These are phyloP conservation scores for Montipora capricornis DNA, from an alignment of 64 coral and sea anemone species.

Conservation along the genomic window DNA sequence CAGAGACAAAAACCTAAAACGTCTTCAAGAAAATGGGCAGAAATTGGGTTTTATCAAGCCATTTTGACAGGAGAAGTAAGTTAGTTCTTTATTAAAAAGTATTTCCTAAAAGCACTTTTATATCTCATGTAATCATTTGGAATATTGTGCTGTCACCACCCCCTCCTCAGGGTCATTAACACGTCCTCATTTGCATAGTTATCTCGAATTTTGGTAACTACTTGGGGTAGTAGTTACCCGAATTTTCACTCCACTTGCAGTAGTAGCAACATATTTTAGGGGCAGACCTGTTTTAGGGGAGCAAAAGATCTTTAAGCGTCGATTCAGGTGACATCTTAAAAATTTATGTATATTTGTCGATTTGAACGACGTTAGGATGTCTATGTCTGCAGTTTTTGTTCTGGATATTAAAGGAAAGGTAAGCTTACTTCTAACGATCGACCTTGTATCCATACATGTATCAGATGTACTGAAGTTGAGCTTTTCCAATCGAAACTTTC, in stretches of 20 bases:
- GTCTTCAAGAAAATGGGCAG: too few relatives aligned
- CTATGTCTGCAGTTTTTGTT: constrained; percentile 93
- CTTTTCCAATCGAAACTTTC: neutral
- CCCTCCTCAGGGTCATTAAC: neutral
- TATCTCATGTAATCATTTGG: too few relatives aligned
- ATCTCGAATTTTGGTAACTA: neutral
- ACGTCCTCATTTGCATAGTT: too few relatives aligned
- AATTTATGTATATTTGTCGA: neutral
- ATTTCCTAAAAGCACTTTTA: neutral
- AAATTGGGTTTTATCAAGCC: too few relatives aligned
- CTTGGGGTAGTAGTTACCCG: too few relatives aligned
- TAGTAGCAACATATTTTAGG: neutral
- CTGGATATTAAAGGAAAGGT: constrained; percentile 99
- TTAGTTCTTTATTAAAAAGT: too few relatives aligned
- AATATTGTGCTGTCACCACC: neutral
- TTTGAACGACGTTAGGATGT: constrained; percentile 64
- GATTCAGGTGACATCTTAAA: neutral
- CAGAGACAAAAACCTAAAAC: neutral
- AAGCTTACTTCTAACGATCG: neutral
- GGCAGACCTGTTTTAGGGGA: neutral
- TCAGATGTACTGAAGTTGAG: neutral
- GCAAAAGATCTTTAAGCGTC: neutral
- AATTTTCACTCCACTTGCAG: neutral
- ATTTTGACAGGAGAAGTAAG: too few relatives aligned
- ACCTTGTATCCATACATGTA: neutral